Evolutionary conservation across 2,888 invertebrate species (phyloP).

Genomic region (Onchidella celtica): DNA sequence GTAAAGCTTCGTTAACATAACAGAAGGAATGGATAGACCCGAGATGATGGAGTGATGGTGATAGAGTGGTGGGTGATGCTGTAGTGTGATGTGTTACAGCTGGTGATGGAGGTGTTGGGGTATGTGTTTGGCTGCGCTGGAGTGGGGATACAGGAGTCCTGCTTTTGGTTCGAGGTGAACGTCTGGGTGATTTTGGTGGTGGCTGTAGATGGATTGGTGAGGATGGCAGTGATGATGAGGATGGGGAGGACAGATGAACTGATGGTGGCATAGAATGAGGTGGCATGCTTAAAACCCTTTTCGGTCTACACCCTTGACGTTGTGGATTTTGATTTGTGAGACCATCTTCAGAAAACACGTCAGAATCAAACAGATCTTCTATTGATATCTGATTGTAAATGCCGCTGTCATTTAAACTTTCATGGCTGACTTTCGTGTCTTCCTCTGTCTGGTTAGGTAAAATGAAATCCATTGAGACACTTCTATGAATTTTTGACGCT

Average conservation of each 20-base stretch:
- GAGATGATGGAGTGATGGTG: background rate
- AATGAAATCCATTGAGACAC: background rate
- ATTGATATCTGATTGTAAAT: background rate
- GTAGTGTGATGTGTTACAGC: background rate
- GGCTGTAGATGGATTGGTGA: background rate
- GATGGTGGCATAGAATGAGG: no score
- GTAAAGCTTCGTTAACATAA: background rate
- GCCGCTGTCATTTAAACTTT: background rate
- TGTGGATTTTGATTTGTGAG: no score
- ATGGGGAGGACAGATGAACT: background rate
- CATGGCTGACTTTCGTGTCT: no score
- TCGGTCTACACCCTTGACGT: no score
- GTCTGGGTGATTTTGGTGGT: background rate
- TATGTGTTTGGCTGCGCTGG: background rate
- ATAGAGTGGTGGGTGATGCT: no score
- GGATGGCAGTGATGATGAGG: background rate
- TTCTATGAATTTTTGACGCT: background rate
- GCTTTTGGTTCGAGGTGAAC: background rate
- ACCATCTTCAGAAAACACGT: no score
- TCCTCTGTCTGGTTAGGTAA: background rate
- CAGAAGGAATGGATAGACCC: background rate
- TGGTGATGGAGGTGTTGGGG: background rate
- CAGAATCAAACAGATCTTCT: no score
- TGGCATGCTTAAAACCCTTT: no score
- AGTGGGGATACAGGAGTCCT: background rate